Base-by-base conservation (phyloP, 2,888 invertebrate genomes). In the Doris montereyensis region DNA sequence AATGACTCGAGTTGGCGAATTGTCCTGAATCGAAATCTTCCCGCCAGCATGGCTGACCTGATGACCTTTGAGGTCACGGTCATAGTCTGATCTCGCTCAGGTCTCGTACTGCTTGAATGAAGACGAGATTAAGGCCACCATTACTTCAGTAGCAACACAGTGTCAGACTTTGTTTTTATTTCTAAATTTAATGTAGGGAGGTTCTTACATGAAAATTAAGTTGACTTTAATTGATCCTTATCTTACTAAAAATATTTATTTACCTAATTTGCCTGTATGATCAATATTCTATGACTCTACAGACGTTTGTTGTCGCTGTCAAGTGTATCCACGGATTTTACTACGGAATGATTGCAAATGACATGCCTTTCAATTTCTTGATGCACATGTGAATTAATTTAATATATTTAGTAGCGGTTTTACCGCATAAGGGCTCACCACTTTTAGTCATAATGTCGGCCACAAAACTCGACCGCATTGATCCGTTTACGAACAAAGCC, bases 381-480 rank as follows among this genome's bases (percentile, higher is more conserved):
- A 80, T 73, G 82, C 82, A 81, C 81, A 81, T 79, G 81, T 82
- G 81, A 82, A 82, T 71, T 77, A 74, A 62, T 52, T 77, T 74
- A n/a, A 13, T 52, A 58, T 74, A 32, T 70, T 78, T 30, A 34
- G 2, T 57, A 60, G 82, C 82, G 82, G 82, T 82, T 75, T 52
- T 30, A 81, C 82, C 82, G 82, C 82, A 70, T 24, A 71, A 32
- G n/a, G n/a, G n/a, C n/a, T n/a, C n/a, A n/a, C n/a, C n/a, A n/a
- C n/a, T 28, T 41, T 65, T 73, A 13, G n/a, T 77, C 94, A 82
- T 94, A 92, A 80, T 92, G 92, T 81, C 92, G 93, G 92, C 94
- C 93, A 92, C 79, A 76, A 85, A 86, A 77, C 97, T 98, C 93
- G 98, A 99, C 94, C 96, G 98, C 93, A 98, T 99, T 94, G 99